A percentile compares a stretch with the other conserved stretches of the same genome.
Conservation (phyloP, 2,888 invertebrate genomes). For the Nymphalis polychloros region DNA sequence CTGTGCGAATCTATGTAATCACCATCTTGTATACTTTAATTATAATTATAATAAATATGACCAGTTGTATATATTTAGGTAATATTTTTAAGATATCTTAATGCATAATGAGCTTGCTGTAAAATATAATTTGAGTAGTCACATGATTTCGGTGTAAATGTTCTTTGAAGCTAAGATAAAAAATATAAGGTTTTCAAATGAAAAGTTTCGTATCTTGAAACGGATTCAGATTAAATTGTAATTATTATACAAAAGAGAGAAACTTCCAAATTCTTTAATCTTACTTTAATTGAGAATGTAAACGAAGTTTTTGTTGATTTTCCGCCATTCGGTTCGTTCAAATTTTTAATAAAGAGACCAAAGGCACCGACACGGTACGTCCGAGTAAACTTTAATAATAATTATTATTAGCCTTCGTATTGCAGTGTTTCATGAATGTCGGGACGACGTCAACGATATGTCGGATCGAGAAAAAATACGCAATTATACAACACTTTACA, state of each 20-base stretch:
- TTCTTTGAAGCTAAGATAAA: not conserved
- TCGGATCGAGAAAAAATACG: not conserved
- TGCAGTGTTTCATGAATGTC: not conserved
- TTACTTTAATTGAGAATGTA: constrained; percentile 12
- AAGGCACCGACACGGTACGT: constrained; percentile 5
- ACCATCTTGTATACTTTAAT: too few species aligned
- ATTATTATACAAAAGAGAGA: constrained; percentile 4
- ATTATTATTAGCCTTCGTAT: constrained; percentile 6
- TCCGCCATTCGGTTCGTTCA: constrained; percentile 7
- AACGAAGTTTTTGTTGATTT: constrained; percentile 10
- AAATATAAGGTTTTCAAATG: not conserved
- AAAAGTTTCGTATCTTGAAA: not conserved
- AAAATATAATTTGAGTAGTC: too few species aligned
- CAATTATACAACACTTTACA: not conserved
- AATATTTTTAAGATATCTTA: too few species aligned
- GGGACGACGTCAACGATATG: not conserved
- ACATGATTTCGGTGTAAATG: too few species aligned
- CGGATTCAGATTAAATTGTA: not conserved
- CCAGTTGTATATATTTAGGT: too few species aligned
- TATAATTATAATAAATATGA: too few species aligned
- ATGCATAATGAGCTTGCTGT: too few species aligned
- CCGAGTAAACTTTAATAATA: not conserved
- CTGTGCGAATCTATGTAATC: too few species aligned
- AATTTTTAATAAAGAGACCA: constrained; percentile 11
- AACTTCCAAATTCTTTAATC: constrained; percentile 5